Conservation (phyloP, 2,888 invertebrate species). For the Sarcophaga subvicina region DNA sequence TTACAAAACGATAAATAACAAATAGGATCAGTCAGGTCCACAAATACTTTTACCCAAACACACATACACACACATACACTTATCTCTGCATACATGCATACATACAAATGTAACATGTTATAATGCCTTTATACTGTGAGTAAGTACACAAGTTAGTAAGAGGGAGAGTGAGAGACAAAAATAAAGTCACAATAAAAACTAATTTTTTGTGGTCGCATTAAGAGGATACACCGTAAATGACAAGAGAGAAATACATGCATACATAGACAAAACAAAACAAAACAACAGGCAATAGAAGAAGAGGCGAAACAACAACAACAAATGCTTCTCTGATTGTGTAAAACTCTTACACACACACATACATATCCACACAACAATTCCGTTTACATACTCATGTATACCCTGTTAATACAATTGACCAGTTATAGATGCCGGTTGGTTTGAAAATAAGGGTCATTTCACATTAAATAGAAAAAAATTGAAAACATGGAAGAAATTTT, state of each 20-base stretch:
- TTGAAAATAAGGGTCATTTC: background rate
- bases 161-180: constrained; percentile 9
- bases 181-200: constrained; percentile 68
- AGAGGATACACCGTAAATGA: constrained; percentile 60
- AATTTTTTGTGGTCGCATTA: constrained; percentile 70
- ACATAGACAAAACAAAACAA: background rate
- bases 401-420: background rate
- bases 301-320: background rate
- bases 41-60: background rate
- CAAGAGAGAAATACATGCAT: background rate
- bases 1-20: constrained; percentile 65
- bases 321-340: constrained; percentile 22
- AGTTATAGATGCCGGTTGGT: background rate
- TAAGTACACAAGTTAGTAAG: background rate
- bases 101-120: background rate
- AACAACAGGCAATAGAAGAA: background rate
- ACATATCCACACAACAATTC: background rate
- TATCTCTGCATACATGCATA: background rate
- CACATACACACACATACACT: background rate
- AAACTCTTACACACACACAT: constrained; percentile 20
- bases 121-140: background rate
- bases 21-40: constrained; percentile 44
- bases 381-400: background rate
- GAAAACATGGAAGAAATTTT: background rate
- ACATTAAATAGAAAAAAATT: background rate